Base-by-base conservation (phyloP, 2,797 vertebrate genomes). In the Pelodytes ibericus region DNA sequence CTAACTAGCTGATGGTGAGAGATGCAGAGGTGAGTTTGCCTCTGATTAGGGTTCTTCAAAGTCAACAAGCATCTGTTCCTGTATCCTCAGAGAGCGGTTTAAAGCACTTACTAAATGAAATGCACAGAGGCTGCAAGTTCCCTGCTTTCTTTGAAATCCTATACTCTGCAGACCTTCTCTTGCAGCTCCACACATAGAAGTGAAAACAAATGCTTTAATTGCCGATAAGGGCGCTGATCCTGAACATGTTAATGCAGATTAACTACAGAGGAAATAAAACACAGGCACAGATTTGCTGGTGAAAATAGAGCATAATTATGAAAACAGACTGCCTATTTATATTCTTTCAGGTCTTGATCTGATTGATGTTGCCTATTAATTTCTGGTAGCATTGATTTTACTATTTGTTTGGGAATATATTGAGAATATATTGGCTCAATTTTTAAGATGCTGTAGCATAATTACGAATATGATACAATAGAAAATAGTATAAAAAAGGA, bases 171-270 rank as follows among this genome's bases (percentile, higher is more conserved):
- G 69, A 72, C 62, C 67, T 59, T 18, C 20, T 29, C 39, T 62
- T 77, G 66, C 53, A 66, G 16, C 57, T 24, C 41, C 61, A 72
- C 69, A 67, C 31, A 66, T 49, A 47, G 29, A 78, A 67, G 39
- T 51, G 9, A 31, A 72, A 77, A 66, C 51, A 77, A 71, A 71
- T 66, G 62, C 31, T 51, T 77, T 77, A 72, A 72, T 67, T 61
- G 39, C 53, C 44, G 13, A 61, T 30, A 58, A 78, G 62, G 62
- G 70, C 69, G 60, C 11, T 67, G 62, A 78, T 72, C 69, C 56
- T 61, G 39, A 65, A 66, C 59, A 51, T 72, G 62, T 67, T 66
- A 78, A 67, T 72, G 56, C 75, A 77, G 68, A 65, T 77, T 77
- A 72, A 66, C 53, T 58, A 41, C 53, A 26, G 61, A 71, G 29